A percentile compares a stretch with the other conserved stretches of the same genome.
Evolutionary conservation across 2,797 vertebrate species (phyloP).

Genomic region (Lutjanus argentimaculatus): DNA sequence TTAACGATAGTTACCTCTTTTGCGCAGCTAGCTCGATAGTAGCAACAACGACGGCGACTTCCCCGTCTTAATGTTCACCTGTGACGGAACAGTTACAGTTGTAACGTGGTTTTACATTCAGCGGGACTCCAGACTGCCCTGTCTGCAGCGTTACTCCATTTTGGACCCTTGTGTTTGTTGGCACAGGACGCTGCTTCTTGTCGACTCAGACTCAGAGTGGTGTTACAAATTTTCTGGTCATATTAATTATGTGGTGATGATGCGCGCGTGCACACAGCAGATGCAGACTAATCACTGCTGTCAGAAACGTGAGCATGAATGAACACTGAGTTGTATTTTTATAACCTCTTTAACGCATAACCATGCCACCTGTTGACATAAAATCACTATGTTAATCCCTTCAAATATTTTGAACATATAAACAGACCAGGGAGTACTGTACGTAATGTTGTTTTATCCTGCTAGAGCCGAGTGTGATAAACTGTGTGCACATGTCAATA

Average conservation of each 20-base stretch:
- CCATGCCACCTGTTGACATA: not conserved
- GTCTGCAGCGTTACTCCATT: conserved; percentile 56
- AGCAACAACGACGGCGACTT: not conserved
- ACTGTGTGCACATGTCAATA: not conserved
- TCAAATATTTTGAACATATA: not conserved
- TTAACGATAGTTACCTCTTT: conserved; percentile 43
- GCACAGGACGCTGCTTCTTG: conserved; percentile 15
- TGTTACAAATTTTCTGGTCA: conserved; percentile 5
- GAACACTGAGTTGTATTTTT: not conserved
- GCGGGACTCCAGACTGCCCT: not conserved
- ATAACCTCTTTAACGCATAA: not conserved
- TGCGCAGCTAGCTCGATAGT: conserved; percentile 35
- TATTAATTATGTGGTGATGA: not conserved
- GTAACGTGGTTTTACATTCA: conserved; percentile 18
- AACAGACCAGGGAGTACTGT: not conserved
- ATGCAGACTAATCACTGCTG: not conserved
- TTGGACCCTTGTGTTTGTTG: conserved; percentile 23
- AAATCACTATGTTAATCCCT: not conserved
- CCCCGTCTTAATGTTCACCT: not conserved
- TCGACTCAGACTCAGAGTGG: not conserved
- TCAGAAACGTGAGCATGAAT: not conserved
- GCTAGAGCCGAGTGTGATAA: not conserved
- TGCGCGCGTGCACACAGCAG: not conserved
- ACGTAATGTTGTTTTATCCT: not conserved
- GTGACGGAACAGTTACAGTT: not conserved